Evolutionary conservation across 1,140 invertebrate genomes (phyloP).

Genomic region (Oppia nitens): DNA sequence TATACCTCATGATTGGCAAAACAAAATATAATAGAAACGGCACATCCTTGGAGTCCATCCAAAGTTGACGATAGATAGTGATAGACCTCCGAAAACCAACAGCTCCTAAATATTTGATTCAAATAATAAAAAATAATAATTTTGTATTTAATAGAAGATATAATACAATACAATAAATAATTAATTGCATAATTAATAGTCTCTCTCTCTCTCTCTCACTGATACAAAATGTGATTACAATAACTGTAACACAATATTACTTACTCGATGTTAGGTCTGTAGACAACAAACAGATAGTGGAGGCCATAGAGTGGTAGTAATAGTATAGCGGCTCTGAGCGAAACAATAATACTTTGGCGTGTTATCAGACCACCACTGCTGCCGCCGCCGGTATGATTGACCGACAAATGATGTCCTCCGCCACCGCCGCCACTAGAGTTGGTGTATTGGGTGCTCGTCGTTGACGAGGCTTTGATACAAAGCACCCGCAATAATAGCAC

Average conservation of each 20-base stretch:
- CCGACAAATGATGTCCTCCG: neutral
- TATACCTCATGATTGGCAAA: constrained; percentile 18
- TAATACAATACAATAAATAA: neutral
- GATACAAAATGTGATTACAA: neutral
- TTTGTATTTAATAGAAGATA: neutral
- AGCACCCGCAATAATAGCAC: constrained; percentile 10
- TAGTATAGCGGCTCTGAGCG: constrained; percentile 15
- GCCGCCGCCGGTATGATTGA: neutral
- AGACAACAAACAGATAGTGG: constrained; percentile 17
- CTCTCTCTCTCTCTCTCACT: neutral
- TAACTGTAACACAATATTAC: too few species aligned
- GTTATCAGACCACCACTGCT: neutral
- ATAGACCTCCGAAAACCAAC: constrained; percentile 17
- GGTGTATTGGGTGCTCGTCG: neutral
- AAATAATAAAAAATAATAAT: neutral
- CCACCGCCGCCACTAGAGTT: neutral
- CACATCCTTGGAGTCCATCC: constrained; percentile 17
- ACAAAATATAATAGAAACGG: constrained; percentile 17
- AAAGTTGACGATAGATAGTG: constrained; percentile 15
- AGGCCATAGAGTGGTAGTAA: constrained; percentile 19
- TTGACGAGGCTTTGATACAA: constrained; percentile 10
- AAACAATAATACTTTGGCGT: constrained; percentile 10
- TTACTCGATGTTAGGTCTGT: constrained; percentile 16
- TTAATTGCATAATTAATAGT: neutral
- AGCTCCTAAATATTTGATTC: constrained; percentile 5